A percentile compares a stretch with the other conserved stretches of the same genome.
Evolutionary conservation across 1,140 invertebrate genomes (phyloP).

Genomic region (Dinothrombium tinctorium): DNA sequence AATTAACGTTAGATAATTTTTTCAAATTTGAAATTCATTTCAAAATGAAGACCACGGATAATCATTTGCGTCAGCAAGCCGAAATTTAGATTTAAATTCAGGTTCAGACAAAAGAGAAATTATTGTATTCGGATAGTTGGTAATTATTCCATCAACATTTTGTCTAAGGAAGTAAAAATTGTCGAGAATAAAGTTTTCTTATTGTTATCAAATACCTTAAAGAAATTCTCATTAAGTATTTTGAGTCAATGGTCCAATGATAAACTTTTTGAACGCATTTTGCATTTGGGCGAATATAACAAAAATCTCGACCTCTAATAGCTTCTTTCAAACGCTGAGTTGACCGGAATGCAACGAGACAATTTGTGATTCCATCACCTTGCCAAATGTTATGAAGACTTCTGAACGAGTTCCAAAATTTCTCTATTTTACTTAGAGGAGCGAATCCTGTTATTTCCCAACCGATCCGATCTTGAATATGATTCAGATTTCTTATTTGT

Average conservation of each 20-base stretch:
- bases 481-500: background rate
- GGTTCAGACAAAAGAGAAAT: constrained; percentile 10
- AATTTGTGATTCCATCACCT: constrained; percentile 17
- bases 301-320: background rate
- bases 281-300: background rate
- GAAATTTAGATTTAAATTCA: constrained; percentile 8
- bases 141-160: constrained; percentile 15
- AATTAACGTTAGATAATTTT: background rate
- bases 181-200: background rate
- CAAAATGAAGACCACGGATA: constrained; percentile 7
- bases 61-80: constrained; percentile 13
- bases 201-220: background rate
- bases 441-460: constrained; percentile 6
- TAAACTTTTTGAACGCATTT: constrained; percentile 13
- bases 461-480: constrained; percentile 8
- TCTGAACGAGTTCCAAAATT: background rate
- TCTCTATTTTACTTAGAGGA: background rate
- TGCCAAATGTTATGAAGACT: constrained; percentile 14
- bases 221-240: background rate
- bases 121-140: constrained; percentile 13
- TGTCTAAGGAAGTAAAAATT: background rate
- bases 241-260: constrained; percentile 15
- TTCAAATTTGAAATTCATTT: background rate
- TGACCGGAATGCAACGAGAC: constrained; percentile 11
- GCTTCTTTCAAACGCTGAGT: background rate